Evolutionary conservation across 2,888 invertebrate species (phyloP).

Genomic region (Acrobasis consociella): DNA sequence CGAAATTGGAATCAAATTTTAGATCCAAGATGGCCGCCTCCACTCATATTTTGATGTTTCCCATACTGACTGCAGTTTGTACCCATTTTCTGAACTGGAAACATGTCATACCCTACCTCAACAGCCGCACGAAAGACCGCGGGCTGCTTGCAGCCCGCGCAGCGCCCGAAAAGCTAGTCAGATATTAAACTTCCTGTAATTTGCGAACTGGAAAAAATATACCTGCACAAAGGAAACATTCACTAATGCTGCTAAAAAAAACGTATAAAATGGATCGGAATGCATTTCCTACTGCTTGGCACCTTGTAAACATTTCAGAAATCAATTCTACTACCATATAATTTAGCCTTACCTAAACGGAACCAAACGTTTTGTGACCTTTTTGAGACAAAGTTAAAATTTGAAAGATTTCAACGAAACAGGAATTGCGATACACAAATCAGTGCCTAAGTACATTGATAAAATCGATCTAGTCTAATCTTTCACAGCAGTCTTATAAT

Average conservation of each 20-base stretch:
- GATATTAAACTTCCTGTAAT: too few relatives aligned
- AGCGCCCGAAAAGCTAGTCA: too few relatives aligned
- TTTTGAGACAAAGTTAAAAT: neutral
- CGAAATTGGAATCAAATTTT: too few relatives aligned
- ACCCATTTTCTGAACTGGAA: too few relatives aligned
- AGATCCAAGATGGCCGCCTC: too few relatives aligned
- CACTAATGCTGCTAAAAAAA: conserved; percentile 9
- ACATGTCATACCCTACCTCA: too few relatives aligned
- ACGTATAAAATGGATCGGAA: conserved; percentile 19
- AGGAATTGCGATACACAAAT: conserved; percentile 2
- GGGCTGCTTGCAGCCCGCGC: too few relatives aligned
- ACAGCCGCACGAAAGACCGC: too few relatives aligned
- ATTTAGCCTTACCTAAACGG: neutral
- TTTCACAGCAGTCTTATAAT: conserved; percentile 32
- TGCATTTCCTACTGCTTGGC: conserved; percentile 18
- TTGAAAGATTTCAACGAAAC: neutral
- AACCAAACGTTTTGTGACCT: conserved; percentile 13
- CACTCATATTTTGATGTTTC: too few relatives aligned
- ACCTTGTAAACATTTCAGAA: conserved; percentile 10
- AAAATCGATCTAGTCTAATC: conserved; percentile 24
- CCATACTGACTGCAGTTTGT: too few relatives aligned
- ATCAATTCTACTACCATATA: neutral
- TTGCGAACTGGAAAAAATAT: too few relatives aligned
- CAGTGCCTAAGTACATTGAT: conserved; percentile 16
- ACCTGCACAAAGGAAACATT: neutral